These are phyloP conservation scores for Oxyura jamaicensis DNA, from an alignment of 2,113 vertebrate genomes.

Conservation along the genomic window DNA sequence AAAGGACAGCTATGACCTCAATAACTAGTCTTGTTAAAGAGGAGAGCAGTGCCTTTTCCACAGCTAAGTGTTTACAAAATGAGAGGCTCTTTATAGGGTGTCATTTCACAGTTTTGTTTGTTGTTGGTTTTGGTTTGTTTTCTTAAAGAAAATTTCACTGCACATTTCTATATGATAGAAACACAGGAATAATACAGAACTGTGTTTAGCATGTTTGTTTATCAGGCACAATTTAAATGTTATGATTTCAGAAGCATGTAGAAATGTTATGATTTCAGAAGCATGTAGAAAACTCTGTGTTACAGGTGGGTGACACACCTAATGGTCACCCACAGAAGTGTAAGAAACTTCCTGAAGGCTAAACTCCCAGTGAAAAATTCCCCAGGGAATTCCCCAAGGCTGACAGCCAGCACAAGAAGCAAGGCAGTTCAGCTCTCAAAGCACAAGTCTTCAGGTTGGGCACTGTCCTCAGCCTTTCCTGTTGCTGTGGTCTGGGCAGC, in stretches of 20 bases:
- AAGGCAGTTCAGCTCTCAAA: neutral
- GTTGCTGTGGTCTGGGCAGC: neutral
- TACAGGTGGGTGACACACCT: neutral
- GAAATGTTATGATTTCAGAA: neutral
- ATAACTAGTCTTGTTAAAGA: neutral
- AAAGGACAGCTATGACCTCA: conserved; percentile 65
- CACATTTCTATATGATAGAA: neutral
- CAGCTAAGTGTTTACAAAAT: neutral
- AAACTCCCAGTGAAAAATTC: neutral
- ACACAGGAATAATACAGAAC: neutral
- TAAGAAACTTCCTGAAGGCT: neutral
- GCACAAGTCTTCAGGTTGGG: neutral
- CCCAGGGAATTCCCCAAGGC: neutral
- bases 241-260: neutral
- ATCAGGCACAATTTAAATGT: neutral
- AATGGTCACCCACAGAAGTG: neutral
- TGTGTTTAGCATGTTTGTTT: neutral
- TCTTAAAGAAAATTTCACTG: neutral
- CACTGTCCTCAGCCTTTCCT: neutral
- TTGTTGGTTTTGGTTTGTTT: neutral
- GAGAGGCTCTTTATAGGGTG: neutral
- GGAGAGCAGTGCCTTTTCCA: conserved; percentile 16
- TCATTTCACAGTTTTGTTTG: neutral
- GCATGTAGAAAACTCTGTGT: neutral
- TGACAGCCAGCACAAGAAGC: neutral